These are phyloP conservation scores for Hiodon alosoides DNA, from an alignment of 2,113 vertebrate species.

Conservation along the genomic window DNA sequence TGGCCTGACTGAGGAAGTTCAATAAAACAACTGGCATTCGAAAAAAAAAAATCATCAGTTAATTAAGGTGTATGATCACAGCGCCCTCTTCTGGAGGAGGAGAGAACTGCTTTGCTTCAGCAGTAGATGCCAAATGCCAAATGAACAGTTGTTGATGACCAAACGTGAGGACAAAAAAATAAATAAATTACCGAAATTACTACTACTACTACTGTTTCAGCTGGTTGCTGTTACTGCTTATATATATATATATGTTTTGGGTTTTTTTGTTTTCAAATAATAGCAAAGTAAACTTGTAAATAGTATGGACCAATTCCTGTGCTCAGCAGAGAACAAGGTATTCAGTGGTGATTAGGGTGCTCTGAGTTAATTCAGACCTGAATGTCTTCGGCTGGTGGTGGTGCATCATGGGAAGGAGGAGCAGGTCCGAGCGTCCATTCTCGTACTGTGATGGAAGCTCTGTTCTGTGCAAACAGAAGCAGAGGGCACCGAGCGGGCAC, in stretches of 20 bases:
- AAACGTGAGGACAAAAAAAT: background rate
- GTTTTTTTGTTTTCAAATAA: background rate
- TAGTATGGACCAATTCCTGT: too few relatives aligned
- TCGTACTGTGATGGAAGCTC: too few relatives aligned
- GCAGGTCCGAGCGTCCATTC: too few relatives aligned
- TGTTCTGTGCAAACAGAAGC: too few relatives aligned
- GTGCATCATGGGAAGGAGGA: too few relatives aligned
- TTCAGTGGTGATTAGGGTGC: background rate
- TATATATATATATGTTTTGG: background rate
- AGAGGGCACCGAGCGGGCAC: background rate
- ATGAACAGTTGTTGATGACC: too few relatives aligned
- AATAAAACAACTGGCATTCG: slow-evolving; percentile 11
- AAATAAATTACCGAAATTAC: background rate
- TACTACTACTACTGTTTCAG: too few relatives aligned
- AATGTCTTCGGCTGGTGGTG: background rate
- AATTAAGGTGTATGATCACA: slow-evolving; percentile 25
- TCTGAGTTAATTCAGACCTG: background rate
- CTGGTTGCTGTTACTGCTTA: background rate
- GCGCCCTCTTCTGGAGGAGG: slow-evolving; percentile 43
- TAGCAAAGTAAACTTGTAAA: too few relatives aligned
- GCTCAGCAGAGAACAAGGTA: too few relatives aligned
- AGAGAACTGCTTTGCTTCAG: slow-evolving; percentile 24
- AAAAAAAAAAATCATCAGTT: background rate
- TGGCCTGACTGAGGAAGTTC: slow-evolving; percentile 20
- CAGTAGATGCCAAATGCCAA: too few relatives aligned